A percentile compares a stretch with the other conserved stretches of the same genome.
Evolutionary conservation across 2,888 invertebrate genomes (phyloP).

Genomic region (Clusia tigrina): DNA sequence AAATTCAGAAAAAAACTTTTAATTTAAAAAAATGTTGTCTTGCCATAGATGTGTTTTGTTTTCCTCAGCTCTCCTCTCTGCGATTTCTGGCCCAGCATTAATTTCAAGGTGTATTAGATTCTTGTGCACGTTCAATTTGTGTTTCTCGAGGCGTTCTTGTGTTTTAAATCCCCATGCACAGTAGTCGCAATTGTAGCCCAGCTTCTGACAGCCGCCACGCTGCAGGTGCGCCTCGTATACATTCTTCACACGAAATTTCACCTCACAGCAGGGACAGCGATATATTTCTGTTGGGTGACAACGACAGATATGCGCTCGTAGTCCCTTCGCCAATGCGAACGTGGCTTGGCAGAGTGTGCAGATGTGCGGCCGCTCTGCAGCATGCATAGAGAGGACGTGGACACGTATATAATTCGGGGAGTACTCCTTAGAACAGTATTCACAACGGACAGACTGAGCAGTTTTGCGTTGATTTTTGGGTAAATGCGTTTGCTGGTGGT

Average conservation of each 20-base stretch:
- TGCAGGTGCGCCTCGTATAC: slow-evolving; percentile 22
- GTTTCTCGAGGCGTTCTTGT: slow-evolving; percentile 19
- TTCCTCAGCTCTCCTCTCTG: no score
- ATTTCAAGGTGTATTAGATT: not conserved
- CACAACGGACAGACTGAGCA: slow-evolving; percentile 10
- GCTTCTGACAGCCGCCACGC: slow-evolving; percentile 22
- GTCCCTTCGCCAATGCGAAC: slow-evolving; percentile 15
- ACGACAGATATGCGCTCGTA: slow-evolving; percentile 19
- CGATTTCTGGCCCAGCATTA: no score
- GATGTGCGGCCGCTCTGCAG: slow-evolving; percentile 13
- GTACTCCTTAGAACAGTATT: slow-evolving; percentile 15
- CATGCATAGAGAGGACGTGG: slow-evolving; percentile 18
- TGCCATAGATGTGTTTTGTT: no score
- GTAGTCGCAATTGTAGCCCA: slow-evolving; percentile 19
- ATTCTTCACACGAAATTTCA: slow-evolving; percentile 20
- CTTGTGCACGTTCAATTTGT: slow-evolving; percentile 19
- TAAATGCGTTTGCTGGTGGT: slow-evolving; percentile 23
- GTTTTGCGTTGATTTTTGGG: slow-evolving; percentile 11
- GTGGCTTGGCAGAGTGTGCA: slow-evolving; percentile 14
- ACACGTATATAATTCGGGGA: slow-evolving; percentile 15
- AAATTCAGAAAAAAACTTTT: no score
- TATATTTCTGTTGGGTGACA: slow-evolving; percentile 21
- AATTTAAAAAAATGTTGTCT: no score
- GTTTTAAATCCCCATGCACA: slow-evolving; percentile 25
- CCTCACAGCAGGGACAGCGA: slow-evolving; percentile 22